Evolutionary conservation across 2,888 invertebrate species (phyloP).

Genomic region (Dromius quadrimaculatus): DNA sequence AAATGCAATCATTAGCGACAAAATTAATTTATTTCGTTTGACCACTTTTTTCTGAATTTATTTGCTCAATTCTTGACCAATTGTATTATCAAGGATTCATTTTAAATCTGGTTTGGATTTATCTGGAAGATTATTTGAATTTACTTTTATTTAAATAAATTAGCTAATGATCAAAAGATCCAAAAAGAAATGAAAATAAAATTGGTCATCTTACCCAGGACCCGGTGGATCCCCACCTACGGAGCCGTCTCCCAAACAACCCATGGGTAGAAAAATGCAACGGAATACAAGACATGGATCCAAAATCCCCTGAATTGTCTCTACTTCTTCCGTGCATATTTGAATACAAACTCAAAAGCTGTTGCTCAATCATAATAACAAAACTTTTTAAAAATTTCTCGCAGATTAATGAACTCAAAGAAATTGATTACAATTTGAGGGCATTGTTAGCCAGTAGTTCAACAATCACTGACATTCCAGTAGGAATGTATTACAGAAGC

Average conservation of each 20-base stretch:
- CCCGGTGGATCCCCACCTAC: slow-evolving; percentile 81
- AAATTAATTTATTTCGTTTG: no score
- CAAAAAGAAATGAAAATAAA: neutral
- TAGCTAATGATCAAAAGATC: no score
- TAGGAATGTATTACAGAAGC: slow-evolving; percentile 24
- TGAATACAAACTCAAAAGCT: slow-evolving; percentile 55
- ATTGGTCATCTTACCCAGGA: slow-evolving; percentile 74
- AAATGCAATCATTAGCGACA: no score
- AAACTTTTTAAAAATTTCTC: slow-evolving; percentile 17
- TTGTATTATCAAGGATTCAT: no score
- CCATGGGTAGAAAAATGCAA: slow-evolving; percentile 71
- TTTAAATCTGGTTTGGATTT: no score
- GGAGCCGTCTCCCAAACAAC: slow-evolving; percentile 75
- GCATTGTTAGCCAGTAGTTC: slow-evolving; percentile 23
- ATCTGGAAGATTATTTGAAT: no score
- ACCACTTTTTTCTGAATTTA: no score
- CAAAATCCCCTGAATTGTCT: slow-evolving; percentile 48
- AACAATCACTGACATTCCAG: slow-evolving; percentile 27
- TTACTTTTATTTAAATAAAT: no score
- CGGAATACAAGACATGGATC: slow-evolving; percentile 66
- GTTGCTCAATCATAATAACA: slow-evolving; percentile 61
- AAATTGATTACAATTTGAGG: slow-evolving; percentile 1
- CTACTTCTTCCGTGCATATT: slow-evolving; percentile 51
- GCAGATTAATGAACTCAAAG: neutral
- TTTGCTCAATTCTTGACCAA: no score